Evolutionary conservation across 1,140 invertebrate species (phyloP).

Genomic region (Phymastichus coffea): DNA sequence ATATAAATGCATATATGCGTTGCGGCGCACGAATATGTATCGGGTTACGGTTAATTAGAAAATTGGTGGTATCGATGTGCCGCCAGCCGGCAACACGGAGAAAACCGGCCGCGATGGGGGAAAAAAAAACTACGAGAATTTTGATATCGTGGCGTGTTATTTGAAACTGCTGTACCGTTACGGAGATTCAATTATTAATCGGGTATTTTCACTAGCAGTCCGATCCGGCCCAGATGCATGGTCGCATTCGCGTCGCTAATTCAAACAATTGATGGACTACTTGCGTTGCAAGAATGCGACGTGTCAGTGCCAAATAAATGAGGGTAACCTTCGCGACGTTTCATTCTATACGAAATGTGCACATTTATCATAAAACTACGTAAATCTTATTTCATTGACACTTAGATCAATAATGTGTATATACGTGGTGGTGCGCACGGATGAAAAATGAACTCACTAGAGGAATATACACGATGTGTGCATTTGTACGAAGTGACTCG

Average conservation of each 20-base stretch:
- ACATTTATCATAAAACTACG: neutral
- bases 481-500: too few species aligned
- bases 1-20: slow-evolving; percentile 1
- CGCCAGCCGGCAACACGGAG: neutral
- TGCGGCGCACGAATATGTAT: neutral
- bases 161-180: neutral
- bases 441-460: neutral
- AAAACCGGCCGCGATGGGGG: neutral
- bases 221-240: too few species aligned
- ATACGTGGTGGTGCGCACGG: too few species aligned
- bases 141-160: neutral
- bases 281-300: too few species aligned
- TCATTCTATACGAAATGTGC: too few species aligned
- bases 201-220: too few species aligned
- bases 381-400: neutral
- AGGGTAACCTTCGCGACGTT: too few species aligned
- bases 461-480: too few species aligned
- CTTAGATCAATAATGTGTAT: neutral
- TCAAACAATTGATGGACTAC: too few species aligned
- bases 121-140: neutral
- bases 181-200: too few species aligned
- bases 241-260: too few species aligned
- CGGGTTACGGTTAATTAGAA: neutral
- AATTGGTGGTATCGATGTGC: slow-evolving; percentile 8
- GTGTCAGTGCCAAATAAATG: too few species aligned